phyloP scores from a whole-genome alignment of 2,888 invertebrate genomes.

The Eristalis tenax region DNA sequence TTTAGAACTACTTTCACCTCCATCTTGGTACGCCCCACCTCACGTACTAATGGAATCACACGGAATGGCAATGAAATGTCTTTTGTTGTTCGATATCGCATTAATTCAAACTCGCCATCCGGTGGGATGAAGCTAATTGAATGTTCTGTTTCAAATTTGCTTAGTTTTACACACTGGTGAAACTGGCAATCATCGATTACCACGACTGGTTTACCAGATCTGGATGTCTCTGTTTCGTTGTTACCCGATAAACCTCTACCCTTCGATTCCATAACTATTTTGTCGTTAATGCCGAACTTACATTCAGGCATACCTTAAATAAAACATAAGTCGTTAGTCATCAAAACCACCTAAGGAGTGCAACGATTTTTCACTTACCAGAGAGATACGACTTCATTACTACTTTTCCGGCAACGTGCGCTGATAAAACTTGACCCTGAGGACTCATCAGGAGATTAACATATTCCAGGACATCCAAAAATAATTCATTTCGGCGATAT shows the following conservation, averaged over 20 bases:
- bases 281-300: conserved; percentile 99
- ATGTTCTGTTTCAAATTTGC: conserved; percentile 99
- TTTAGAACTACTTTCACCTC: conserved; percentile 99
- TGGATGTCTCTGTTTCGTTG: conserved; percentile 89
- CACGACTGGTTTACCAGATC: conserved; percentile 98
- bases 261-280: conserved; percentile 98
- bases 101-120: conserved; percentile 99
- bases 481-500: conserved; percentile 98
- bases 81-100: conserved; percentile 99
- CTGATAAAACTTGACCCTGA: conserved; percentile 98
- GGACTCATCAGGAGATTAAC: conserved; percentile 99
- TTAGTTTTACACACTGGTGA: conserved; percentile 99
- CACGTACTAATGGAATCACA: conserved; percentile 98
- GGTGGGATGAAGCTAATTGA: conserved; percentile 99
- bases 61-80: conserved; percentile 99
- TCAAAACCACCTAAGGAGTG: background rate
- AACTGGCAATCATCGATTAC: conserved; percentile 99
- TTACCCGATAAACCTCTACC: conserved; percentile 89
- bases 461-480: conserved; percentile 98
- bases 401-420: conserved; percentile 99
- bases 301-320: conserved; percentile 98
- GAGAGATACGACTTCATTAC: conserved; percentile 99
- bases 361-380: conserved; percentile 74
- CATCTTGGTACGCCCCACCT: conserved; percentile 99
- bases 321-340: background rate